Percentiles rank a stretch among this genome's conserved stretches.
phyloP scores from a whole-genome alignment of 2,888 invertebrate species.

The Euproctis similis region DNA sequence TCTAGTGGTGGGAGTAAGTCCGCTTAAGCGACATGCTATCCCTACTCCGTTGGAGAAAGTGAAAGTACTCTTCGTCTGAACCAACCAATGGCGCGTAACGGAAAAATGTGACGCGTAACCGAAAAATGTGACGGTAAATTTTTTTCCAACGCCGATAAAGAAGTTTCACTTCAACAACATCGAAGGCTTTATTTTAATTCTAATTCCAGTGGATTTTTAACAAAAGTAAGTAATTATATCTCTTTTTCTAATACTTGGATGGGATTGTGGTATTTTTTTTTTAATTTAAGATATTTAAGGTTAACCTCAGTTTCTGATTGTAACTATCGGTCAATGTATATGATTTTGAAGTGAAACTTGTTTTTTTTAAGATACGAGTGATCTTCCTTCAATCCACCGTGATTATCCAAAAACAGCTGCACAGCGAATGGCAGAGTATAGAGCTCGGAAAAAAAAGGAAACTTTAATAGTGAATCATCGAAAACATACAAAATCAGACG shows the following conservation, averaged over 20 bases:
- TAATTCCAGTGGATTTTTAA: slow-evolving; percentile 1
- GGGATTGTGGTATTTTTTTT: neutral
- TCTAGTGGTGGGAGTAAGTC: too few species aligned
- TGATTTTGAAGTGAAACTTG: neutral
- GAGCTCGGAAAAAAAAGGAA: slow-evolving; percentile 10
- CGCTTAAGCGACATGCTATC: too few species aligned
- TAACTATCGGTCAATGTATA: neutral
- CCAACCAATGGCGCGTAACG: too few species aligned
- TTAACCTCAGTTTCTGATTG: too few species aligned
- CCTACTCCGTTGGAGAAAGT: too few species aligned
- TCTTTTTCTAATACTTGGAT: neutral
- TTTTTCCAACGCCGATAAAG: too few species aligned
- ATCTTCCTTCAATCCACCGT: slow-evolving; percentile 4
- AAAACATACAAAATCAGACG: slow-evolving; percentile 5
- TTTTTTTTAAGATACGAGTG: slow-evolving; percentile 1
- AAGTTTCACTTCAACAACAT: too few species aligned
- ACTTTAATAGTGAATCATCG: slow-evolving; percentile 6
- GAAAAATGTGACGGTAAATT: too few species aligned
- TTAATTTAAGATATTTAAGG: too few species aligned
- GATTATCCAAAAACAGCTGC: slow-evolving; percentile 11
- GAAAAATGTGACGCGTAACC: too few species aligned
- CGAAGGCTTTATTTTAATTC: neutral
- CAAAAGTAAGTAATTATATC: neutral
- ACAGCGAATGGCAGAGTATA: slow-evolving; percentile 10
- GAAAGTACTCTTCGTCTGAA: too few species aligned